Conservation (phyloP, 2,888 invertebrate species). For the Liopterus haemorrhoidalis region DNA sequence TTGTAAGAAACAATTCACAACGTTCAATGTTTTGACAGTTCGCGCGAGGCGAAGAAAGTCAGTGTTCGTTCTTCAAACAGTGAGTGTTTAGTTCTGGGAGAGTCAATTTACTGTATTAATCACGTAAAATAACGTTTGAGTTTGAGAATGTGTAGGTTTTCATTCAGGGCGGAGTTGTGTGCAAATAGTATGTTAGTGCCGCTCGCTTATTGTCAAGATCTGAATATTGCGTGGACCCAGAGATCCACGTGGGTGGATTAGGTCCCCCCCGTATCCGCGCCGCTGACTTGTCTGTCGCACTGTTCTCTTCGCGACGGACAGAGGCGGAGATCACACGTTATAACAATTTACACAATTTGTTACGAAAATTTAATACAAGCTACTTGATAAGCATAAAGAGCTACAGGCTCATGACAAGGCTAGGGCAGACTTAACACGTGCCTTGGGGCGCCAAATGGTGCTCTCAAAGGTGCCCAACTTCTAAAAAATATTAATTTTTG, state of each 20-base stretch:
- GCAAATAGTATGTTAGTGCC: conserved; percentile 22
- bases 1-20: neutral
- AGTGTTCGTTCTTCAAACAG: conserved; percentile 33
- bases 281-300: too few relatives aligned
- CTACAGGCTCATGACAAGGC: too few relatives aligned
- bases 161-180: conserved; percentile 44
- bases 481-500: too few relatives aligned
- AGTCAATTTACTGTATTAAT: conserved; percentile 48
- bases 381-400: too few relatives aligned
- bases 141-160: conserved; percentile 47
- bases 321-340: too few relatives aligned
- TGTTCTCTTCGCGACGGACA: too few relatives aligned
- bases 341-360: too few relatives aligned
- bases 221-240: conserved; percentile 42
- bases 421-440: too few relatives aligned
- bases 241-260: conserved; percentile 46
- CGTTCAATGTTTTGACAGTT: neutral
- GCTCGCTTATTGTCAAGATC: conserved; percentile 17
- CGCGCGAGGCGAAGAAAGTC: too few relatives aligned
- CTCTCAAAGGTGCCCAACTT: too few relatives aligned
- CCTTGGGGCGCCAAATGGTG: too few relatives aligned
- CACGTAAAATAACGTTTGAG: conserved; percentile 46
- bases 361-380: too few relatives aligned
- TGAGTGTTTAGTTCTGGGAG: conserved; percentile 43
- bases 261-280: conserved; percentile 32